Conservation (phyloP, 2,113 vertebrate species). For the Callospermophilus lateralis region DNA sequence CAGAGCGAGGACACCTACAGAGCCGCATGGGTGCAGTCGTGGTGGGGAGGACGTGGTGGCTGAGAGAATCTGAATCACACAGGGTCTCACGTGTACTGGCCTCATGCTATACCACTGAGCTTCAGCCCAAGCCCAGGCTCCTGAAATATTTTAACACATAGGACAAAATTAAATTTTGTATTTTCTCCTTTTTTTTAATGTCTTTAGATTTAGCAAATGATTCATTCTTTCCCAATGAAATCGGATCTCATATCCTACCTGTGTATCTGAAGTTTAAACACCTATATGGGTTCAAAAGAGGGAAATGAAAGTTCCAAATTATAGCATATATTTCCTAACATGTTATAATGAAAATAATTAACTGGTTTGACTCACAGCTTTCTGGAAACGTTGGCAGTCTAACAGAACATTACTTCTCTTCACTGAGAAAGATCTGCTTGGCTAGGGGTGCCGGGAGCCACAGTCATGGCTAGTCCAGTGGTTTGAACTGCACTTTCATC, state of each 20-base stretch:
- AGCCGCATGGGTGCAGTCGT: too few relatives aligned
- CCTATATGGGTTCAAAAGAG: not conserved
- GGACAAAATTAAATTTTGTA: not conserved
- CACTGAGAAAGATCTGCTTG: not conserved
- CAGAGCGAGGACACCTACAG: not conserved
- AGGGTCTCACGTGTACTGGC: not conserved
- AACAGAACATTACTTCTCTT: not conserved
- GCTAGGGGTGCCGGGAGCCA: not conserved
- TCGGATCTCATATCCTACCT: not conserved
- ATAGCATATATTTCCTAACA: not conserved
- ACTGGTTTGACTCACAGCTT: not conserved
- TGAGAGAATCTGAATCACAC: too few relatives aligned
- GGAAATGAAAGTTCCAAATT: not conserved
- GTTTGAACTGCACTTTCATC: not conserved
- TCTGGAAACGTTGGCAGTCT: not conserved
- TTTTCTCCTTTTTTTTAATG: not conserved
- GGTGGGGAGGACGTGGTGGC: too few relatives aligned
- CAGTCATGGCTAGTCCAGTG: not conserved
- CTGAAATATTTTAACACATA: not conserved
- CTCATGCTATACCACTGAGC: not conserved
- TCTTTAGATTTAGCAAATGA: conserved; percentile 13
- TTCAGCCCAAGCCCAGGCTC: too few relatives aligned
- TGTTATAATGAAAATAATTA: conserved; percentile 19
- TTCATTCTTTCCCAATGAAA: not conserved
- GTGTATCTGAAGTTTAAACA: not conserved